These are phyloP conservation scores for Hyles lineata DNA, from an alignment of 2,888 invertebrate genomes.

Conservation along the genomic window DNA sequence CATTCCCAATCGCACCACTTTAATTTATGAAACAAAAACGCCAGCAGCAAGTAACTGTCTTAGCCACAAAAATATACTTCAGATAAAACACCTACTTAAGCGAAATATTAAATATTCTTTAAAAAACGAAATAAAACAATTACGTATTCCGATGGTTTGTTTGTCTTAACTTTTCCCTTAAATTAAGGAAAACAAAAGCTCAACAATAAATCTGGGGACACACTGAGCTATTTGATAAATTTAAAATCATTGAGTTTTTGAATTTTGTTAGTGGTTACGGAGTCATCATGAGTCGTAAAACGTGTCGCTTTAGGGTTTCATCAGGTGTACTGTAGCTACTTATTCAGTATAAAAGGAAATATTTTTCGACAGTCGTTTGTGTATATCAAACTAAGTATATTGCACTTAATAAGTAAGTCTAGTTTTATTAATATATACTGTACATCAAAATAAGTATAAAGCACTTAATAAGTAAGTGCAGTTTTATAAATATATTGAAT, in stretches of 20 bases:
- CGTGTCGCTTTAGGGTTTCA: too few species aligned
- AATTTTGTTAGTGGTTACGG: too few species aligned
- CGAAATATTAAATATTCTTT: conserved; percentile 37
- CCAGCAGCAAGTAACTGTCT: background rate
- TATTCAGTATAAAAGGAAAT: too few species aligned
- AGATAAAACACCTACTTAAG: conserved; percentile 13
- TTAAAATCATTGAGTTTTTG: background rate
- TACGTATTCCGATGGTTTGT: conserved; percentile 57
- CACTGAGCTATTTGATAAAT: background rate
- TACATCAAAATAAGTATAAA: too few species aligned
- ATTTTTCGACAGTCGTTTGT: too few species aligned
- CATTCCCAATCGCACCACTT: background rate
- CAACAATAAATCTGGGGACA: conserved; percentile 29
- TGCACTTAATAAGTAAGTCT: too few species aligned
- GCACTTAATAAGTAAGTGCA: too few species aligned
- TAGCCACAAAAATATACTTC: conserved; percentile 4
- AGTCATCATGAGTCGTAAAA: too few species aligned
- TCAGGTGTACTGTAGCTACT: too few species aligned
- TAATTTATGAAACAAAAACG: background rate
- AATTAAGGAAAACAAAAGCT: conserved; percentile 49
- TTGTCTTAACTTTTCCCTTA: conserved; percentile 53
- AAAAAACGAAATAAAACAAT: conserved; percentile 53
- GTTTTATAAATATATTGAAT: too few species aligned
- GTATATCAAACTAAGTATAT: too few species aligned
- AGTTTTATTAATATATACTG: too few species aligned